Evolutionary conservation across 2,797 vertebrate genomes (phyloP).

Genomic region (Delichon dasypus): DNA sequence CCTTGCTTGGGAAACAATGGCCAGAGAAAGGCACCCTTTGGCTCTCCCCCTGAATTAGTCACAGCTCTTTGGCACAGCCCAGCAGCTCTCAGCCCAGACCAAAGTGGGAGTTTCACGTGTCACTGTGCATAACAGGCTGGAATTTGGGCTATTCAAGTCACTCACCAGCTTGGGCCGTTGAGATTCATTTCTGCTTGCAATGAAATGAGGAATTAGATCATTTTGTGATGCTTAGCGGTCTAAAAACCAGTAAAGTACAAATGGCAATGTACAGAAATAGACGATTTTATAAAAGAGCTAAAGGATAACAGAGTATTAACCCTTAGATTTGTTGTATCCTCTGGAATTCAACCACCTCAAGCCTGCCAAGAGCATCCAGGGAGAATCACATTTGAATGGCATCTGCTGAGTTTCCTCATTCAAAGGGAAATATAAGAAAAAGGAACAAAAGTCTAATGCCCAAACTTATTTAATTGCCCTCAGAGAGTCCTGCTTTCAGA

Average conservation of each 20-base stretch:
- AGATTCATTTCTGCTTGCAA: neutral
- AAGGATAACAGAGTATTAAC: neutral
- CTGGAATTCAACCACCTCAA: neutral
- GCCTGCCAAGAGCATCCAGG: neutral
- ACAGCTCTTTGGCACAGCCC: neutral
- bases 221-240: neutral
- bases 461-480: neutral
- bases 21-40: slow-evolving; percentile 16
- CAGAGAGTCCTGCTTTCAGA: neutral
- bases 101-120: neutral
- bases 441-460: neutral
- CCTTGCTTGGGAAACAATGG: neutral
- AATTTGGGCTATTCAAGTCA: slow-evolving; percentile 38
- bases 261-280: neutral
- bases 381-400: neutral
- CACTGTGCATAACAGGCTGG: neutral
- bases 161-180: neutral
- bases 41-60: slow-evolving; percentile 25
- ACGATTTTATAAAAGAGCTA: neutral
- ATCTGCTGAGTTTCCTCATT: neutral
- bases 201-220: neutral
- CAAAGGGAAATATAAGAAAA: neutral
- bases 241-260: neutral
- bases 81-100: neutral
- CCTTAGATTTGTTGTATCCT: neutral